Percentiles rank a stretch among this genome's conserved stretches.
Evolutionary conservation across 1,140 invertebrate species (phyloP).

Genomic region (Saxidomus purpurata): DNA sequence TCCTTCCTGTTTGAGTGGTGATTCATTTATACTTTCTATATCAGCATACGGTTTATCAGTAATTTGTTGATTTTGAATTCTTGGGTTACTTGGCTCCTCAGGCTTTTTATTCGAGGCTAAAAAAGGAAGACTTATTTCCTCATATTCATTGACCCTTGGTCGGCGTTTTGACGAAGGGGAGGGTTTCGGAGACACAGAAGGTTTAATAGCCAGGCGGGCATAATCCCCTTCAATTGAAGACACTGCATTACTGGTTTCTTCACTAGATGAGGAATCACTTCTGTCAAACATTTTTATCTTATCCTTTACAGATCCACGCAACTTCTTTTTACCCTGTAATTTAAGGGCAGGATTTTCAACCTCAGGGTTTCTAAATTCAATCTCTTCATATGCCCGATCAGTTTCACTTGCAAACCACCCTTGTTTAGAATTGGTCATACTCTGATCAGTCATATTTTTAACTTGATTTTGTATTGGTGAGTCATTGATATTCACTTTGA

Average conservation of each 20-base stretch:
- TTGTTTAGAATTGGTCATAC: not conserved
- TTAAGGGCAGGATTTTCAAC: not conserved
- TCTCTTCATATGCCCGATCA: conserved; percentile 37
- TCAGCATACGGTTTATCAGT: conserved; percentile 12
- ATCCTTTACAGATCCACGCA: conserved; percentile 26
- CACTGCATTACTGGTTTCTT: not conserved
- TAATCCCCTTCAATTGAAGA: conserved; percentile 43
- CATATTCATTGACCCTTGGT: conserved; percentile 29
- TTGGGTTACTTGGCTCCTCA: not conserved
- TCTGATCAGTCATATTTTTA: not conserved
- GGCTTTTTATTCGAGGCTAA: conserved; percentile 7
- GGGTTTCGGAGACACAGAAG: conserved; percentile 51
- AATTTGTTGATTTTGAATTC: not conserved
- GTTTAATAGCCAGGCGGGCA: conserved; percentile 49
- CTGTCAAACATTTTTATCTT: conserved; percentile 55
- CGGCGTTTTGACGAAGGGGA: conserved; percentile 3
- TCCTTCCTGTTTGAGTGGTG: conserved; percentile 32
- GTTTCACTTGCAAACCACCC: not conserved
- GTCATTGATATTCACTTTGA: conserved; percentile 2
- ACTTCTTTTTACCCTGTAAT: not conserved
- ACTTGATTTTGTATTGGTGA: not conserved
- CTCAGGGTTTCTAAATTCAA: not conserved
- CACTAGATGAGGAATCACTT: conserved; percentile 43
- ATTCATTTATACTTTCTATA: not conserved
- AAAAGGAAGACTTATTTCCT: conserved; percentile 52